A percentile compares a stretch with the other conserved stretches of the same genome.
Evolutionary conservation across 53 echinoderm and acorn worm species (phyloP).

Genomic region (Hippasteria phrygiana): DNA sequence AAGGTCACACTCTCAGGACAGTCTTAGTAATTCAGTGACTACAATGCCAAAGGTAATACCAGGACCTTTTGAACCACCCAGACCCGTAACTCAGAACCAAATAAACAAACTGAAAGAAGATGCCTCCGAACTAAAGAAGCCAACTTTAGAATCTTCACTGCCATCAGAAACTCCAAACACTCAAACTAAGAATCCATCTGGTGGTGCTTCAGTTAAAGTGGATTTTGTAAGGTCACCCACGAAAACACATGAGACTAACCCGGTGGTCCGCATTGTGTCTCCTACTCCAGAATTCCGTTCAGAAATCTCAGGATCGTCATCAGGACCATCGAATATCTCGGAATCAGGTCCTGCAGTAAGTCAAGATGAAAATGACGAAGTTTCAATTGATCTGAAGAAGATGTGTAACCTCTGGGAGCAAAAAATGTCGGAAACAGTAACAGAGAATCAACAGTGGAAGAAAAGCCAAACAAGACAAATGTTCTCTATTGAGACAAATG

Average conservation of each 20-base stretch:
- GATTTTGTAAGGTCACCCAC: neutral
- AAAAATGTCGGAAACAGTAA: constrained; percentile 10
- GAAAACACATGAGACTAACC: neutral
- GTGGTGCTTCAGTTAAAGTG: constrained; percentile 5
- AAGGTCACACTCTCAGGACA: neutral
- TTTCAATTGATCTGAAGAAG: constrained; percentile 49
- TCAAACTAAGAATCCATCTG: neutral
- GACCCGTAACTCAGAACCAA: neutral
- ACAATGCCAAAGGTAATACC: neutral
- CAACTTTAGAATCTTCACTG: neutral
- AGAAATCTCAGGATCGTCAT: neutral
- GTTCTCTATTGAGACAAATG: constrained; percentile 49
- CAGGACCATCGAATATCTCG: neutral
- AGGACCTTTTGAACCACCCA: neutral
- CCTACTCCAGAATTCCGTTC: constrained; percentile 3
- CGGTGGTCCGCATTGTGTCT: neutral
- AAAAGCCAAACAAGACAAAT: constrained; percentile 32
- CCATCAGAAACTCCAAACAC: neutral
- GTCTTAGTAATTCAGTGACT: neutral
- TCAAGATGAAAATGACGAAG: constrained; percentile 49
- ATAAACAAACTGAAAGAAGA: neutral
- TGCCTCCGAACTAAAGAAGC: neutral
- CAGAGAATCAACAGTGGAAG: neutral
- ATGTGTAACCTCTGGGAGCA: constrained; percentile 51
- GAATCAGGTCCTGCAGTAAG: constrained; percentile 42